Evolutionary conservation across 1,140 invertebrate species (phyloP).

Genomic region (Cephus cinctus): DNA sequence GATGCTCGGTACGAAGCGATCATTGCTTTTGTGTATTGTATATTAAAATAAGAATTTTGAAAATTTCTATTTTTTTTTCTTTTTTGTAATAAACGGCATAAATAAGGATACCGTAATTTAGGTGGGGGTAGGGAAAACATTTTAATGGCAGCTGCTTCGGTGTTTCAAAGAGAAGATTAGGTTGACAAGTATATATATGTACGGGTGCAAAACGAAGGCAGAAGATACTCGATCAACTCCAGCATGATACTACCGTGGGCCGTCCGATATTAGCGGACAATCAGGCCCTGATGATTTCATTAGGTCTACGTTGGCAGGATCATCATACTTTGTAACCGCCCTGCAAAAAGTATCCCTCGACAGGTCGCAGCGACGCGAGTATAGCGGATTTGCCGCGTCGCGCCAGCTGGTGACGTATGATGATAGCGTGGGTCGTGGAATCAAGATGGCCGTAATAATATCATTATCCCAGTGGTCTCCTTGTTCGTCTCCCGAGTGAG

Average conservation of each 20-base stretch:
- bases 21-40: no score
- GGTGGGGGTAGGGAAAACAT: no score
- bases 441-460: constrained; percentile 50
- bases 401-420: constrained; percentile 42
- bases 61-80: no score
- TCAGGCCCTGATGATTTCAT: constrained; percentile 45
- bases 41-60: no score
- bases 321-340: constrained; percentile 48
- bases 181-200: no score
- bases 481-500: constrained; percentile 33
- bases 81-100: no score
- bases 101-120: no score
- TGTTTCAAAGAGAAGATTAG: no score
- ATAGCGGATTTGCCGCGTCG: constrained; percentile 33
- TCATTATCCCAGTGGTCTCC: constrained; percentile 43
- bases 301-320: constrained; percentile 30
- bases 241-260: background rate
- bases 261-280: constrained; percentile 23
- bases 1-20: no score
- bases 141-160: no score
- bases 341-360: constrained; percentile 34
- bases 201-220: no score
- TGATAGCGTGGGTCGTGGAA: constrained; percentile 42
- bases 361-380: constrained; percentile 20
- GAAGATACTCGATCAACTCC: background rate